Evolutionary conservation across 2,888 invertebrate genomes (phyloP).

Genomic region (Ditula angustiorana): DNA sequence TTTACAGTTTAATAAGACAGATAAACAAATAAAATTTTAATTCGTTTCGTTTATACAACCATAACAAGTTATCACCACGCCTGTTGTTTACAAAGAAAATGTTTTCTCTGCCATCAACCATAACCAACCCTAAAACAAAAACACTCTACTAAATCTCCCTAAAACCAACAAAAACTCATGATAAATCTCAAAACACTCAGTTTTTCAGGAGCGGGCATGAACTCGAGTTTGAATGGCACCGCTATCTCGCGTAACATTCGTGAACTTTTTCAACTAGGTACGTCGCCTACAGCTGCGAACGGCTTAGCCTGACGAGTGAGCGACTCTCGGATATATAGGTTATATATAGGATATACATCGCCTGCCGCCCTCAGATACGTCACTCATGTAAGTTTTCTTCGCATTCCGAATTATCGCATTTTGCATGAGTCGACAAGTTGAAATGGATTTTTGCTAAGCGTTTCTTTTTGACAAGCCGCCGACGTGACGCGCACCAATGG

Average conservation of each 20-base stretch:
- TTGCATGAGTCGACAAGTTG: constrained; percentile 51
- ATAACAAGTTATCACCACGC: no score
- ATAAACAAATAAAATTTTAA: no score
- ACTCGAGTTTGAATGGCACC: constrained; percentile 56
- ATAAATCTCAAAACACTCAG: constrained; percentile 27
- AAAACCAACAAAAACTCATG: constrained; percentile 27
- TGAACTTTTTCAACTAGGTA: constrained; percentile 70
- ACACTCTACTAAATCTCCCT: constrained; percentile 17
- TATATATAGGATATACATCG: constrained; percentile 51
- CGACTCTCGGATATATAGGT: constrained; percentile 50
- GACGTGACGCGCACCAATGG: not conserved
- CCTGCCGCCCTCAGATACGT: constrained; percentile 73
- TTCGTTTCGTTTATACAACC: no score
- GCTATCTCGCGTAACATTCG: constrained; percentile 70
- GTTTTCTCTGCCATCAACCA: not conserved
- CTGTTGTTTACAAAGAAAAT: not conserved
- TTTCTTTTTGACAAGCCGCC: constrained; percentile 39
- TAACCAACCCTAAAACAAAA: not conserved
- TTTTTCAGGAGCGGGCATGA: constrained; percentile 27
- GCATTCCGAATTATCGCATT: constrained; percentile 57
- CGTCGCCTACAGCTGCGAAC: constrained; percentile 54
- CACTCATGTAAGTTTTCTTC: constrained; percentile 78
- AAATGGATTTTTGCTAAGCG: constrained; percentile 56
- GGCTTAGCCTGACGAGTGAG: constrained; percentile 74
- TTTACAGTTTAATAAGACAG: no score